Evolutionary conservation across 2,797 vertebrate genomes (phyloP), one percentile per base, ranked within the genome.

Genomic region (Muscicapa comitata): DNA sequence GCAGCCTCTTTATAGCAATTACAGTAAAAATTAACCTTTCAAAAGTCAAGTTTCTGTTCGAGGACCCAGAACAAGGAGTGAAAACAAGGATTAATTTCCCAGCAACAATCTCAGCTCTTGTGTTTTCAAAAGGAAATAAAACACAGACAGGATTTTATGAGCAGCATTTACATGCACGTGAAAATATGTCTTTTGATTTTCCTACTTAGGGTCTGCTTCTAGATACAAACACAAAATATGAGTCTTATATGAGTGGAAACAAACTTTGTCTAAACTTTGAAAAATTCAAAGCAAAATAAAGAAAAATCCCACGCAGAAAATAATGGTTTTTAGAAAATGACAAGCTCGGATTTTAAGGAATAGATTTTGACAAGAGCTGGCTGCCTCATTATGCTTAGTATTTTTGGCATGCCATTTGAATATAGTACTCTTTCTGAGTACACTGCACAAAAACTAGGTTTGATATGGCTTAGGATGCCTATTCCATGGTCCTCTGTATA

Each of bases 21-120:
- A 82, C 13, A 93, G 68, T 86, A 93, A 96, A 95, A 97, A 94
- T 75, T 85, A 96, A 92, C 78, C 88, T 88, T 96, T 95, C 45
- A 81, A 40, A 96, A 95, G 84, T 72, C 94, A 93, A 72, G 40
- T 77, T 95, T 74, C 51, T 93, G 54, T 83, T 72, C 88, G 65
- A 95, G 42, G 37, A 53, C 11, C 15, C 40, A 90, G 91, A 96
- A 83, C 48, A 92, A 95, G 50, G 65, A 95, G 17, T 80, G 37
- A 92, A 96, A 94, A 70, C 35, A 77, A 90, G 78, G 79, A 97
- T 96, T 96, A 94, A 94, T 93, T 93, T 84, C 91, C 87, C 91
- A 87, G 91, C 91, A 93, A 96, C 94, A 90, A 62, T 88, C 40
- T 94, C 76, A 88, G 51, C 45, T 21, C 17, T 80, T 88, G 92